phyloP scores from a whole-genome alignment of 2,113 vertebrate species.

The Rhinolophus sinicus region DNA sequence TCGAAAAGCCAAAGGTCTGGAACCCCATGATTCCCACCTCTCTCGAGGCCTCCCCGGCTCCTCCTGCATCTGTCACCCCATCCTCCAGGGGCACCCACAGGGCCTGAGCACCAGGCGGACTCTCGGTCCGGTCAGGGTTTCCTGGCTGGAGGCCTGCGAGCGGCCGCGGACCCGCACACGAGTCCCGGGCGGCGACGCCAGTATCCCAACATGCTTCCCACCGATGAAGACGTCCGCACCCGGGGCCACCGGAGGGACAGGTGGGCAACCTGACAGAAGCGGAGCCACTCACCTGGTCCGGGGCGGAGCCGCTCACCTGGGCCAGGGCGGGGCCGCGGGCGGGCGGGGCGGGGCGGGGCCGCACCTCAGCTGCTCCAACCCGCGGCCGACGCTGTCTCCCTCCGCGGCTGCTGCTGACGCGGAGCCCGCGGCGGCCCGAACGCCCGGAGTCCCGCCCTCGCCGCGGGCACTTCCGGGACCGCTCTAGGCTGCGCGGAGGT shows the following conservation, averaged over 20 bases:
- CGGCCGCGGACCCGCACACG: not conserved
- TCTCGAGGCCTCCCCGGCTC: not conserved
- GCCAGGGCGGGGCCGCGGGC: conserved; percentile 10
- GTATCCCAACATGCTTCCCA: not conserved
- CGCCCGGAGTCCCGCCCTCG: conserved; percentile 31
- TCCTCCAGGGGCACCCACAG: not conserved
- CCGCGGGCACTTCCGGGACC: conserved; percentile 60
- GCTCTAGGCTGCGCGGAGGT: conserved; percentile 63
- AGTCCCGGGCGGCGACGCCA: not conserved
- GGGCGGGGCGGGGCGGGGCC: conserved; percentile 47
- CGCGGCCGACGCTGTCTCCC: not conserved
- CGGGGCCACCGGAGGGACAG: not conserved
- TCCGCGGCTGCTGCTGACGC: not conserved
- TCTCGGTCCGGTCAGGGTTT: not conserved
- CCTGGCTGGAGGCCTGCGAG: not conserved
- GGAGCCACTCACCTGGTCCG: conserved; percentile 32
- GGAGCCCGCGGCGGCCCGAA: not conserved
- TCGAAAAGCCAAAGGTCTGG: not conserved
- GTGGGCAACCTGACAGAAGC: not conserved
- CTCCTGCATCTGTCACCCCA: not conserved
- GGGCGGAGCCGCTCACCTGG: conserved; percentile 52
- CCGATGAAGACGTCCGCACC: not conserved
- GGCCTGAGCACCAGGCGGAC: not conserved
- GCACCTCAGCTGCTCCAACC: conserved; percentile 18
- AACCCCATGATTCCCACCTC: not conserved